These are phyloP conservation scores for Salvelinus namaycush DNA, from an alignment of 2,113 vertebrate genomes.

Conservation along the genomic window DNA sequence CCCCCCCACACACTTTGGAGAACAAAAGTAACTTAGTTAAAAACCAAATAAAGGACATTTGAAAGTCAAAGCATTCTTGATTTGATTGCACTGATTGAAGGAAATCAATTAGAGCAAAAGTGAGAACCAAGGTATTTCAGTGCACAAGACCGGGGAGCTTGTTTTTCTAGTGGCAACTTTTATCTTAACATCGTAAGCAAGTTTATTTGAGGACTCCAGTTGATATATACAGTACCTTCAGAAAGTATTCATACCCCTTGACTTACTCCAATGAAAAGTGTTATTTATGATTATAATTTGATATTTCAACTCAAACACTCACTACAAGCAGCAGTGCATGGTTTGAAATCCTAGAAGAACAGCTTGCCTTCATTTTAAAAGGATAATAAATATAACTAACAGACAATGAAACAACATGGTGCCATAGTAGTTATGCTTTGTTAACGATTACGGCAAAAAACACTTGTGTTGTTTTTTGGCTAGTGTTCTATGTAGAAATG, in stretches of 20 bases:
- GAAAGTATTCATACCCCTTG: too few relatives aligned
- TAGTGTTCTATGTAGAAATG: background rate
- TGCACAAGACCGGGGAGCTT: background rate
- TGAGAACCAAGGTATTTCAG: slow-evolving; percentile 24
- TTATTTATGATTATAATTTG: too few relatives aligned
- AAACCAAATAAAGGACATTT: slow-evolving; percentile 49
- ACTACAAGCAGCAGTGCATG: too few relatives aligned
- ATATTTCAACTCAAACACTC: background rate
- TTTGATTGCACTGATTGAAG: slow-evolving; percentile 43
- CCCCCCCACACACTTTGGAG: too few relatives aligned
- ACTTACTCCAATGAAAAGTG: background rate
- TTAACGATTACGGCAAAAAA: background rate
- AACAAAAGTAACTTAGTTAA: background rate
- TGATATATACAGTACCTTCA: background rate
- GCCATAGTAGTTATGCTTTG: background rate
- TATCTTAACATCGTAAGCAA: background rate
- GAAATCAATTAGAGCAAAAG: slow-evolving; percentile 40
- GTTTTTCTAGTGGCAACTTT: slow-evolving; percentile 9
- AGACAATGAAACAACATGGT: background rate
- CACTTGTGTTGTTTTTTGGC: background rate
- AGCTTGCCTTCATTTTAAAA: too few relatives aligned
- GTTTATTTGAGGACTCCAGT: background rate
- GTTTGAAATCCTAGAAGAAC: background rate
- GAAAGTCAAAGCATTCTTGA: slow-evolving; percentile 45
- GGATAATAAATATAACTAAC: background rate